Evolutionary conservation across 1,140 invertebrate species (phyloP).

Genomic region (Leguminivora glycinivorella): DNA sequence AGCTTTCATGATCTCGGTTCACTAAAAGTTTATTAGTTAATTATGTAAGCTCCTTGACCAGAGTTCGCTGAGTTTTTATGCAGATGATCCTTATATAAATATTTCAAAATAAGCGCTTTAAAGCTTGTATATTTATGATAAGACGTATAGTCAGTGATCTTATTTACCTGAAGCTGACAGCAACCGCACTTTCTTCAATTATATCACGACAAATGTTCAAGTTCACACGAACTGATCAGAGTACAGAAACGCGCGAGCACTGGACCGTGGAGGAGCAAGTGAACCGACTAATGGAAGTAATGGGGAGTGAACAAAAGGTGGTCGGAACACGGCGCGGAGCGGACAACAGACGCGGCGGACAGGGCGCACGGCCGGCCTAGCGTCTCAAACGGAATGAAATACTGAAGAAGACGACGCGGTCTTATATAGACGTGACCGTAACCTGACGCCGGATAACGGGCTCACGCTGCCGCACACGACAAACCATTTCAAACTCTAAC

Average conservation of each 20-base stretch:
- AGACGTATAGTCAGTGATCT: constrained; percentile 13
- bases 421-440: constrained; percentile 77
- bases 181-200: constrained; percentile 45
- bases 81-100: neutral
- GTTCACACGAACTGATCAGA: constrained; percentile 50
- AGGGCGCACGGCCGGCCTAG: constrained; percentile 54
- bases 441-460: constrained; percentile 78
- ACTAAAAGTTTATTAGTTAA: neutral
- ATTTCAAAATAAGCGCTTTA: constrained; percentile 36
- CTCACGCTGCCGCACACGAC: constrained; percentile 47
- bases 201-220: constrained; percentile 57
- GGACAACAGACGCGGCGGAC: constrained; percentile 29
- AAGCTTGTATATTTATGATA: constrained; percentile 21
- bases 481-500: constrained; percentile 53
- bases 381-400: constrained; percentile 77
- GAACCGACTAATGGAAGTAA: constrained; percentile 35
- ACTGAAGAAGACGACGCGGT: constrained; percentile 73
- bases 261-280: constrained; percentile 49
- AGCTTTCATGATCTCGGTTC: neutral
- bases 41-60: neutral
- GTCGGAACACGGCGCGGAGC: constrained; percentile 49
- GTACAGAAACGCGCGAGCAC: constrained; percentile 55
- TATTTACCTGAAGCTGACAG: constrained; percentile 52
- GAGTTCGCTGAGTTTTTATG: neutral
- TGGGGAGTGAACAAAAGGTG: constrained; percentile 23